Evolutionary conservation across 1,140 invertebrate genomes (phyloP).

Genomic region (Nasonia vitripennis): DNA sequence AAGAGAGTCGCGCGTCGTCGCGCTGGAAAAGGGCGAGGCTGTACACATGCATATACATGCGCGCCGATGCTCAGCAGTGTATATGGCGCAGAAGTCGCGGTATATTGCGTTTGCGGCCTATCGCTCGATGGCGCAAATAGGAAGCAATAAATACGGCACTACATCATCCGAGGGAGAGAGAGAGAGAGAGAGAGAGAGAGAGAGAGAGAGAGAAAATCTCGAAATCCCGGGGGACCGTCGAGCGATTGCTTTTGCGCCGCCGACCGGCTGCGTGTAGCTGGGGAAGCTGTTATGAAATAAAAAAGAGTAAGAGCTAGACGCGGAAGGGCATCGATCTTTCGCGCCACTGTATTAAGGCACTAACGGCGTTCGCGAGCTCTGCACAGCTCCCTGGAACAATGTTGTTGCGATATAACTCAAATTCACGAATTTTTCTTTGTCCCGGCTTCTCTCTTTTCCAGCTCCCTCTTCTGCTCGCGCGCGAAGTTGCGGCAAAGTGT

Average conservation of each 20-base stretch:
- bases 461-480: background rate
- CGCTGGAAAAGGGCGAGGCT: background rate
- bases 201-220: too few relatives aligned
- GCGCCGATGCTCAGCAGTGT: background rate
- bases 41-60: background rate
- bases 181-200: too few relatives aligned
- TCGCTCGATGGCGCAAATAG: constrained; percentile 35
- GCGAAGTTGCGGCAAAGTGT: background rate
- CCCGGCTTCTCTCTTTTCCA: background rate
- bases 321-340: constrained; percentile 34
- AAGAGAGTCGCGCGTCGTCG: too few relatives aligned
- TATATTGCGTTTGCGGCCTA: constrained; percentile 6
- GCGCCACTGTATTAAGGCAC: constrained; percentile 36
- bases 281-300: constrained; percentile 25
- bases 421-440: constrained; percentile 49
- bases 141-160: constrained; percentile 48
- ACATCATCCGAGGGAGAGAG: constrained; percentile 35
- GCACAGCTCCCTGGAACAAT: background rate
- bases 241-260: constrained; percentile 36
- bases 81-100: background rate
- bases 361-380: constrained; percentile 8
- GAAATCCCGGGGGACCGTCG: constrained; percentile 41
- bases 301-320: constrained; percentile 24
- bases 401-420: constrained; percentile 37
- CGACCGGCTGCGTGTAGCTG: background rate